Base-by-base conservation (phyloP, 1,140 invertebrate genomes). In the Gryon sp. region DNA sequence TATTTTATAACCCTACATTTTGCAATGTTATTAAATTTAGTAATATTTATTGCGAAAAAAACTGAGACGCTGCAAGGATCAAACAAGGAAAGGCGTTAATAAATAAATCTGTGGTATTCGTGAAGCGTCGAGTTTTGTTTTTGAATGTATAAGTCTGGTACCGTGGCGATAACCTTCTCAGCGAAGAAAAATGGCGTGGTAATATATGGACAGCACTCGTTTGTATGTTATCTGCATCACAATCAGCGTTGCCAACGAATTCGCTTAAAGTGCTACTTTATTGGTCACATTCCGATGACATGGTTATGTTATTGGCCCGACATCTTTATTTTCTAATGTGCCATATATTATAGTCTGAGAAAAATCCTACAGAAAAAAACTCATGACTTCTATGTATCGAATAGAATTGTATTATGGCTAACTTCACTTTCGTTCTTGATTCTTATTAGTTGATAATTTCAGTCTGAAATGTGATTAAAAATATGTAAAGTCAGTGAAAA, bases 221-320 rank as follows among this genome's bases (percentile, higher is more conserved):
- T 76, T 62, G 63, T 65, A 68, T 69, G 57, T 68, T 76, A 76
- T 76, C 73, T 63, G 65, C 50, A 48, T 69, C 74, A 68, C 74
- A 76, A 76, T 69, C 73, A 69, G 73, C 63, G 63, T 69, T 63
- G 57, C 63, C 63, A 62, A 76, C 73, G 63, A 63, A 76, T 63
- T 63, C 43, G 65, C 74, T 59, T 65, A 32, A 38, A 76, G 74
- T 65, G 22, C 41, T 53, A 20, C 45, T 70, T 70, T 70, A 76
- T 76, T 70, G 65, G 74, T 70, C 74, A 48, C 65, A 76, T 76
- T 76, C 74, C 74, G 65, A 69, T 76, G 74, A 76, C 65, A 59
- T 32, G 59, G 20, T 20, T 24, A 16, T 43, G 38, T 76, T 69
- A 63, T 68, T 68, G 55, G 38, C 16, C 55, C 22, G 40, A 75